Evolutionary conservation across 2,113 vertebrate species (phyloP).

Genomic region (Mola mola): DNA sequence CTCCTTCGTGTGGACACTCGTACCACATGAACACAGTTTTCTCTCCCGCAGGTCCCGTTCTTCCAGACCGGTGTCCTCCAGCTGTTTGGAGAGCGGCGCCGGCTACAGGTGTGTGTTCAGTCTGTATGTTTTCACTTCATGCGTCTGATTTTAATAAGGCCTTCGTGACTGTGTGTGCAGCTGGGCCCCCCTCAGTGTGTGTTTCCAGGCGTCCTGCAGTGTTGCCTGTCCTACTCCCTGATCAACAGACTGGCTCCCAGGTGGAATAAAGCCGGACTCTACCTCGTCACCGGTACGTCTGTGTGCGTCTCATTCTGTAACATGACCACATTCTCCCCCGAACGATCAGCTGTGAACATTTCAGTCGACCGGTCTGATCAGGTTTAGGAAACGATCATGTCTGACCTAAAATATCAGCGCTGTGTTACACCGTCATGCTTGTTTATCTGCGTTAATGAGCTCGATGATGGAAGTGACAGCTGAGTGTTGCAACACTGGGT

Average conservation of each 20-base stretch:
- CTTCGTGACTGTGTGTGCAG: conserved; percentile 73
- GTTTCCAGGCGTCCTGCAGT: conserved; percentile 83
- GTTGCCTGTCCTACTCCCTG: conserved; percentile 88
- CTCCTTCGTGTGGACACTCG: too few relatives aligned
- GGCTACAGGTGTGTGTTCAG: conserved; percentile 80
- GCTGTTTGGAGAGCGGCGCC: conserved; percentile 76
- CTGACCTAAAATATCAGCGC: too few relatives aligned
- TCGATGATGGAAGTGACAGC: too few relatives aligned
- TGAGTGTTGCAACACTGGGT: conserved; percentile 16
- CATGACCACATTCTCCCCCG: too few relatives aligned
- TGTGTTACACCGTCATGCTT: background rate
- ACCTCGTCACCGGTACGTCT: conserved; percentile 83
- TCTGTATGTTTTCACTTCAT: background rate
- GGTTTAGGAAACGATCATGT: too few relatives aligned
- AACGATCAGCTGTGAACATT: too few relatives aligned
- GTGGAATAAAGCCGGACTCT: conserved; percentile 90
- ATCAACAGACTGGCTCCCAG: conserved; percentile 83
- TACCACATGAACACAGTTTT: background rate
- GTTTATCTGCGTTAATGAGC: background rate
- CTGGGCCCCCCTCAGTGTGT: conserved; percentile 79
- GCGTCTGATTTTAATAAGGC: too few relatives aligned
- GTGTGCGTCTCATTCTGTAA: too few relatives aligned
- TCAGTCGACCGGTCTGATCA: too few relatives aligned
- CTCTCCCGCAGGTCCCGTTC: conserved; percentile 80
- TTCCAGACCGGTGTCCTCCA: conserved; percentile 85